Evolutionary conservation across 2,888 invertebrate genomes (phyloP).

Genomic region (Allacma fusca): DNA sequence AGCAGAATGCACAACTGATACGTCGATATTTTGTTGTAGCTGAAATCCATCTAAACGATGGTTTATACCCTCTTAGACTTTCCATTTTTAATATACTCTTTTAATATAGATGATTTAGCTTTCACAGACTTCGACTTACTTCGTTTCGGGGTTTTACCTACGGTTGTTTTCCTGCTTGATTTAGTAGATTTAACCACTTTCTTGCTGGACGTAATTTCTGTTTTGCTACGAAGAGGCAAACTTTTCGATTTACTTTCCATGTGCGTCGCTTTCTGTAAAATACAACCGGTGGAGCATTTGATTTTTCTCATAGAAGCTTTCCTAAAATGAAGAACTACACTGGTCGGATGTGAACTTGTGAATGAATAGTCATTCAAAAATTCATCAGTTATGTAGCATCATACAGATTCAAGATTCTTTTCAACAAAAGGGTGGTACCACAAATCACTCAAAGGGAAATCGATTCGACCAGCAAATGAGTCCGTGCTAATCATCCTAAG

Average conservation of each 20-base stretch:
- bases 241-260: background rate
- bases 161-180: no score
- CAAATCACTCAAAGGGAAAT: background rate
- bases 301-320: background rate
- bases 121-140: background rate
- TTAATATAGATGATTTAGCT: background rate
- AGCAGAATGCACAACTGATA: background rate
- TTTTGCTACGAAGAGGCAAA: background rate
- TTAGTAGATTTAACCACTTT: no score
- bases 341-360: background rate
- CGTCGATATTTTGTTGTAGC: background rate
- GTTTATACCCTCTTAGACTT: background rate
- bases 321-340: background rate
- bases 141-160: background rate
- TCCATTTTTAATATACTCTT: background rate
- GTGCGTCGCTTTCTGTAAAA: background rate
- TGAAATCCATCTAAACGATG: background rate
- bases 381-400: background rate
- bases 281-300: background rate
- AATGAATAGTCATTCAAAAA: background rate
- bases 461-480: background rate
- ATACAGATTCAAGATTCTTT: background rate
- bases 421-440: background rate
- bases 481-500: background rate
- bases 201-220: background rate